Percentiles rank a stretch among this genome's conserved stretches.
These are phyloP conservation scores for Gymnopithys bicolor DNA, from an alignment of 2,797 vertebrate species.

Conservation along the genomic window DNA sequence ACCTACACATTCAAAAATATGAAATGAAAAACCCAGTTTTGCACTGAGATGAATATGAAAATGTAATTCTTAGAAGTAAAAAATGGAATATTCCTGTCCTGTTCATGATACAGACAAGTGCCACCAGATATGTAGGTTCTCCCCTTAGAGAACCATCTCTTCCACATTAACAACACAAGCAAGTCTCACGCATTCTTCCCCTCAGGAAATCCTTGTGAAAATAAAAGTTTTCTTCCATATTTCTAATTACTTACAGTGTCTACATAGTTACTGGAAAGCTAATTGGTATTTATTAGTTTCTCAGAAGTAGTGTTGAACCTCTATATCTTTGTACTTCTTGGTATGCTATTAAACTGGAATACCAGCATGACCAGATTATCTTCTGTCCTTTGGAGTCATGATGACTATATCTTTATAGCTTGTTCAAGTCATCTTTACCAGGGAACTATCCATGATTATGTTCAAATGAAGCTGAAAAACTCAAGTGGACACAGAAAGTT, in stretches of 20 bases:
- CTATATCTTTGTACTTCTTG: neutral
- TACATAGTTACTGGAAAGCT: neutral
- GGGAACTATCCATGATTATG: neutral
- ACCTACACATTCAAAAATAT: neutral
- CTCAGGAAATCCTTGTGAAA: neutral
- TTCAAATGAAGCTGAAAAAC: neutral
- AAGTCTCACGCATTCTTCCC: rapidly evolving
- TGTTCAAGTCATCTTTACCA: neutral
- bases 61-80: neutral
- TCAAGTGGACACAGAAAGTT: neutral
- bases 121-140: neutral
- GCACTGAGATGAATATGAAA: neutral
- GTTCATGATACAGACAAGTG: neutral
- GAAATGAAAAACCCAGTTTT: rapidly evolving
- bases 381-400: neutral
- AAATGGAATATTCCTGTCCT: neutral
- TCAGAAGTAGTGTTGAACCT: neutral
- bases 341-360: neutral
- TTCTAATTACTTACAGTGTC: neutral
- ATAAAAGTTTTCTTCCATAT: neutral
- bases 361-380: neutral
- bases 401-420: neutral
- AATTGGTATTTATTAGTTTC: neutral
- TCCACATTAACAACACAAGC: neutral
- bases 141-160: neutral